Base-by-base conservation (phyloP, 2,888 invertebrate species). In the Branchellion lobata region DNA sequence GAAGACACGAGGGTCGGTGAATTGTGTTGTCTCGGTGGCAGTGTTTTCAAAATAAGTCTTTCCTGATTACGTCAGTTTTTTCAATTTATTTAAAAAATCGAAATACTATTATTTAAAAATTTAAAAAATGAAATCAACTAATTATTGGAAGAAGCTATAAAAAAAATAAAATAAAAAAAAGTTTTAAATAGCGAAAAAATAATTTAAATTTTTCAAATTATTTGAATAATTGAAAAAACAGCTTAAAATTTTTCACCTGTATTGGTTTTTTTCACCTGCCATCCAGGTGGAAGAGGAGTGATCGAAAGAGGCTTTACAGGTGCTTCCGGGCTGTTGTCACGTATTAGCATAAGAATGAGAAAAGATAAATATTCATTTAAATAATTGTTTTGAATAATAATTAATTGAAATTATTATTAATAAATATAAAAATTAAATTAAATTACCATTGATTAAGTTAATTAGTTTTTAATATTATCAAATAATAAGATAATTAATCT, bases 1-100 rank as follows among this genome's bases (percentile, higher is more conserved):
- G n/a, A 73, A 21, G 0, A 79, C 31, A 1, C 79, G 36, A 1
- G 79, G 79, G 57, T 79, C 79, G 11, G 79, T 75, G 14, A 79
- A 75, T 29, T 79, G 79, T 2, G 79, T 79, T 3, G 79, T 79
- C 51, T 79, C 61, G 31, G 34, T 61, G n/a, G 34, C n/a, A 65
- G 75, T 74, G 47, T 79, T 68, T 24, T 74, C 79, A 51, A 79
- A 79, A 51, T 79, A 79, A n/a, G 33, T 57, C 14, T 51, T 31
- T 11, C 79, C 79, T 27, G 74, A 79, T 40, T 40, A 40, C 40
- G 40, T 40, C 40, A 40, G 5, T 40, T 14, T 8, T 40, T 40
- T 8, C 14, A 40, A 40, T 8, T 40, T 14, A 40, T 8, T 40
- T 14, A 40, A 8, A 40, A 5, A 8, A 8, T 40, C 14, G 5